Evolutionary conservation across 2,113 vertebrate species (phyloP), one percentile per base, ranked within the genome.

Genomic region (Halichoerus grypus): DNA sequence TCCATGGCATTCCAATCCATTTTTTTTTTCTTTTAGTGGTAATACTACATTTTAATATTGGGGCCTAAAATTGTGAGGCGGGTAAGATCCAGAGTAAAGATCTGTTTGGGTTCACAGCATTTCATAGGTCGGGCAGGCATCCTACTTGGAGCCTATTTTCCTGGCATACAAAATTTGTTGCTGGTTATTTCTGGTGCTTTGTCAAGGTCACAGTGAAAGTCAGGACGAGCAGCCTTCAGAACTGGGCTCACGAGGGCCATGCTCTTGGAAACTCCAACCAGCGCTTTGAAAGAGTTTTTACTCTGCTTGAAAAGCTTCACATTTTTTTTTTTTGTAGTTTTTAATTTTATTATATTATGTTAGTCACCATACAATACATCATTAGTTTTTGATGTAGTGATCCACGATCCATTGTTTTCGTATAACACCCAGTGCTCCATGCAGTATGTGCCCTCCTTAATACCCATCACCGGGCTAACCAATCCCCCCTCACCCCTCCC

Each of bases 171-270:
- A 61, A n/a, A 26, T 77, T 65, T 63, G 83, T 36, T 31, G 16
- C 21, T 28, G 42, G 51, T 39, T 7, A 12, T 36, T 85, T 55
- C 13, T 0, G 2, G 42, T 28, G 63, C n/a, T 51, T 83, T 57
- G 90, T 89, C 51, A 89, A 82, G 71, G 80, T 88, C 96, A 92
- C 82, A 36, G 87, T 55, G 57, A 65, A 89, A 87, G 90, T 82
- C 72, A 86, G 61, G 57, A 86, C 0, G 3, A 79, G 21, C 16
- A 0, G 28, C 53, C 89, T 88, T 28, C 28, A 36, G 46, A 31
- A 71, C 16, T 6, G 80, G 28, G 42, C 61, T 88, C 36, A 39
- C 49, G 49, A 65, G n/a, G n/a, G 33, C 19, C 24, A 21, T 19
- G 71, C 15, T 3, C 33, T 87, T 51, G 16, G 76, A 55, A 49